phyloP scores from a whole-genome alignment of 2,797 vertebrate genomes.

The Microtus agrestis region DNA sequence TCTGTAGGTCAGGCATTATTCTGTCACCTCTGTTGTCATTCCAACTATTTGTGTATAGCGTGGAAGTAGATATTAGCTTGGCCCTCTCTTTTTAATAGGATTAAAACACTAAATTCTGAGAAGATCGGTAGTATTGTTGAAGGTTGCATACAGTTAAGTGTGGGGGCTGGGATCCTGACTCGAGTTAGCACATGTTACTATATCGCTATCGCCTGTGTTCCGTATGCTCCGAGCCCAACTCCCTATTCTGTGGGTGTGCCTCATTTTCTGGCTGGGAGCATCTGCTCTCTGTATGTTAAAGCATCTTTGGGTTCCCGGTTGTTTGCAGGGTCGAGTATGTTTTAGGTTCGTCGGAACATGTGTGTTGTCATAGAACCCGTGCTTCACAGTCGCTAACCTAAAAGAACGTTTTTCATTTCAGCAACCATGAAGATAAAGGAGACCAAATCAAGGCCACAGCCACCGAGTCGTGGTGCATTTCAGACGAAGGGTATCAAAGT shows the following conservation, averaged over 20 bases:
- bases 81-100: not conserved
- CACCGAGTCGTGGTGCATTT: constrained; percentile 49
- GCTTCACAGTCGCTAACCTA: not conserved
- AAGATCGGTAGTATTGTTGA: not conserved
- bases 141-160: not conserved
- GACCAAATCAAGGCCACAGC: constrained; percentile 74
- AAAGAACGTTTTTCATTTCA: constrained; percentile 55
- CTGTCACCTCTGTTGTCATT: not conserved
- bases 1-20: not conserved
- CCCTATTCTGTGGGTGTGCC: not conserved
- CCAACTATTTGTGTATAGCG: not conserved
- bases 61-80: not conserved
- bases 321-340: accelerated
- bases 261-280: not conserved
- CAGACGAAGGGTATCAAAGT: constrained; percentile 89
- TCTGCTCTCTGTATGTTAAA: not conserved
- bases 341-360: not conserved
- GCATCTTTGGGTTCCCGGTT: not conserved
- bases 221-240: not conserved
- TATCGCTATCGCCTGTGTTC: accelerated
- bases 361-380: not conserved
- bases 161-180: not conserved
- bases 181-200: not conserved
- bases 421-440: constrained; percentile 89
- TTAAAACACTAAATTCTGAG: not conserved